Percentiles rank a stretch among this genome's conserved stretches.
Conservation (phyloP, 2,113 vertebrate species). For the Lampris megalopsis region DNA sequence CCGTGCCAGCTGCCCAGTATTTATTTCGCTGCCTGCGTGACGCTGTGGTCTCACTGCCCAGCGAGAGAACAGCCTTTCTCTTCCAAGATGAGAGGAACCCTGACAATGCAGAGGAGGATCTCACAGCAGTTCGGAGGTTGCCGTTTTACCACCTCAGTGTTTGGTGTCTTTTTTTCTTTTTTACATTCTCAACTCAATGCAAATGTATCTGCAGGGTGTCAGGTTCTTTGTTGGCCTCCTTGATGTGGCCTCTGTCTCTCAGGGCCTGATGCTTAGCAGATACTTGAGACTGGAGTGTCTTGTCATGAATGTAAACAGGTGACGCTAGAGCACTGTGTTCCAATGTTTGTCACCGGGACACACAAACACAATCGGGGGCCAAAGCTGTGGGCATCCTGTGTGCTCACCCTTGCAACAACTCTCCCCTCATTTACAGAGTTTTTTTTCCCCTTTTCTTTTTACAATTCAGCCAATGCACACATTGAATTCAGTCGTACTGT, state of each 20-base stretch:
- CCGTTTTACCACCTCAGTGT: slow-evolving; percentile 70
- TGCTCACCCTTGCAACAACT: slow-evolving; percentile 20
- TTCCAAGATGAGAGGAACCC: slow-evolving; percentile 53
- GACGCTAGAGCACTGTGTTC: slow-evolving; percentile 64
- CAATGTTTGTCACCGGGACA: slow-evolving; percentile 70
- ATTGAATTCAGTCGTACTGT: neutral
- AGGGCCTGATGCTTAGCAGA: slow-evolving; percentile 75
- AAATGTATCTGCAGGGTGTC: slow-evolving; percentile 80
- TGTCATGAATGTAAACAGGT: slow-evolving; percentile 78
- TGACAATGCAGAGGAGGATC: slow-evolving; percentile 55
- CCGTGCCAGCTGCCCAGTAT: slow-evolving; percentile 53
- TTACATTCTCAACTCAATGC: slow-evolving; percentile 78
- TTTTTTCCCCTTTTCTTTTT: slow-evolving; percentile 6
- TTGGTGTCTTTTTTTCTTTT: slow-evolving; percentile 68
- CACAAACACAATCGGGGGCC: slow-evolving; percentile 51
- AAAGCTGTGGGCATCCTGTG: slow-evolving; percentile 9
- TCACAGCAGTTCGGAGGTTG: slow-evolving; percentile 64
- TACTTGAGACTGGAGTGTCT: slow-evolving; percentile 78
- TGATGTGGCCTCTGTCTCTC: slow-evolving; percentile 77
- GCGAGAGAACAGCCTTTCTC: slow-evolving; percentile 34
- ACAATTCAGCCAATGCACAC: neutral
- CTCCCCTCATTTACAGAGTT: slow-evolving; percentile 4
- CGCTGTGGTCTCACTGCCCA: slow-evolving; percentile 48
- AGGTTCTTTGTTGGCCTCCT: slow-evolving; percentile 78
- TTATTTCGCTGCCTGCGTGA: slow-evolving; percentile 42